Evolutionary conservation across 2,113 vertebrate genomes (phyloP).

Genomic region (Dipodomys stephensi): DNA sequence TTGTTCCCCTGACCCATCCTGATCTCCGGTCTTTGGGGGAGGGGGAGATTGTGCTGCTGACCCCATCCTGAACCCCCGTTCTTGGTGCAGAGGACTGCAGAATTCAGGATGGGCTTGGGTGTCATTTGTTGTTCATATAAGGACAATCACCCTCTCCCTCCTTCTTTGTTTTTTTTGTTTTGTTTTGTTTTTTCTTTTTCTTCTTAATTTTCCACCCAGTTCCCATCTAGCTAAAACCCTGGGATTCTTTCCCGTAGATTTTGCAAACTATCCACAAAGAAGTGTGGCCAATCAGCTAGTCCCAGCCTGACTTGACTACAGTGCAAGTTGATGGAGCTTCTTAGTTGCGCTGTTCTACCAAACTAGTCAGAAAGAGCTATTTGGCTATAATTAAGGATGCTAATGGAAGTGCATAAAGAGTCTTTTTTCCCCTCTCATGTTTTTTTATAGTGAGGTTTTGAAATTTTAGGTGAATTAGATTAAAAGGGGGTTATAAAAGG

Average conservation of each 20-base stretch:
- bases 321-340: conserved; percentile 31
- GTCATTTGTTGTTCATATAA: too few species aligned
- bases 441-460: background rate
- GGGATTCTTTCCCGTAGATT: background rate
- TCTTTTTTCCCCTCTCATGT: background rate
- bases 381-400: conserved; percentile 39
- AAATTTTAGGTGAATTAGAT: background rate
- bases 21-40: too few species aligned
- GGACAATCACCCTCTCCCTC: too few species aligned
- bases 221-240: background rate
- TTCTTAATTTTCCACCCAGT: background rate
- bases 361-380: background rate
- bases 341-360: conserved; percentile 7
- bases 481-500: conserved; percentile 14
- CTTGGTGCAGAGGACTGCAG: too few species aligned
- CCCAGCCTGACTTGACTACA: background rate
- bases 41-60: too few species aligned
- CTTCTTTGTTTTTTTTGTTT: too few species aligned
- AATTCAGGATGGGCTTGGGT: too few species aligned
- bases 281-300: background rate
- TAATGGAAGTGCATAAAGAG: background rate
- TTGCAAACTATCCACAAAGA: conserved; percentile 75
- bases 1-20: too few species aligned
- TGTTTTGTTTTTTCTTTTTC: too few species aligned
- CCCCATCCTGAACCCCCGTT: too few species aligned